Evolutionary conservation across 2,888 invertebrate species (phyloP).

Genomic region (Chymomyza amoena): DNA sequence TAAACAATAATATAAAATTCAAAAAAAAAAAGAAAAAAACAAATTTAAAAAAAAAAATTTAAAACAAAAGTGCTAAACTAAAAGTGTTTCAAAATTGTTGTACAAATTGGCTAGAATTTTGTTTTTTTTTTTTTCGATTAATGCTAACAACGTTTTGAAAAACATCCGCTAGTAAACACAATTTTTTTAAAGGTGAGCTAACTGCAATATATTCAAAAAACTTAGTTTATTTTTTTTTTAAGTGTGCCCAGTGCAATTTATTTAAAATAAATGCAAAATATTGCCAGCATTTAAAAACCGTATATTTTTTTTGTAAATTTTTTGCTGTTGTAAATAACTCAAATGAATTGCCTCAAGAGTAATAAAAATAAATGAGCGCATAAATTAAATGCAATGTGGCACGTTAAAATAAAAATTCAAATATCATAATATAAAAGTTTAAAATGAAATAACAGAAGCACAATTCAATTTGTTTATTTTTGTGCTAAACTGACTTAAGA

Average conservation of each 20-base stretch:
- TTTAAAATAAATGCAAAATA: not conserved
- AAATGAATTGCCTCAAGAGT: not conserved
- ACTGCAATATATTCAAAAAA: not conserved
- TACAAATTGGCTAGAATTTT: not conserved
- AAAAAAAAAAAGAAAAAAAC: not conserved
- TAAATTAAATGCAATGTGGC: not conserved
- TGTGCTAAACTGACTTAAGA: too few relatives aligned
- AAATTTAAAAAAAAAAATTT: slow-evolving; percentile 1
- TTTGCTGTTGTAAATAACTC: not conserved
- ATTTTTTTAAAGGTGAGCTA: slow-evolving; percentile 6
- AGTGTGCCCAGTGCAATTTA: not conserved
- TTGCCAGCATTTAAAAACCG: not conserved
- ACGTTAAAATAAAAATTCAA: slow-evolving; percentile 8
- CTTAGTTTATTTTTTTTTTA: not conserved
- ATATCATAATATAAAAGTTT: not conserved
- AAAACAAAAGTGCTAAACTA: slow-evolving; percentile 1
- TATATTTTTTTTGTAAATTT: not conserved
- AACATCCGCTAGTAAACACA: not conserved
- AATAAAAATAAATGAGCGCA: slow-evolving; percentile 5
- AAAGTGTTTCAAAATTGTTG: slow-evolving; percentile 9
- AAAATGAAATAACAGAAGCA: slow-evolving; percentile 21
- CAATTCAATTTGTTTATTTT: slow-evolving; percentile 20
- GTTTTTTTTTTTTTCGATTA: not conserved
- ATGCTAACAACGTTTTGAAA: slow-evolving; percentile 8
- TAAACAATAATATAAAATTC: not conserved